Evolutionary conservation across 1,140 invertebrate species (phyloP).

Genomic region (Pseudomyrmex flavicornis): DNA sequence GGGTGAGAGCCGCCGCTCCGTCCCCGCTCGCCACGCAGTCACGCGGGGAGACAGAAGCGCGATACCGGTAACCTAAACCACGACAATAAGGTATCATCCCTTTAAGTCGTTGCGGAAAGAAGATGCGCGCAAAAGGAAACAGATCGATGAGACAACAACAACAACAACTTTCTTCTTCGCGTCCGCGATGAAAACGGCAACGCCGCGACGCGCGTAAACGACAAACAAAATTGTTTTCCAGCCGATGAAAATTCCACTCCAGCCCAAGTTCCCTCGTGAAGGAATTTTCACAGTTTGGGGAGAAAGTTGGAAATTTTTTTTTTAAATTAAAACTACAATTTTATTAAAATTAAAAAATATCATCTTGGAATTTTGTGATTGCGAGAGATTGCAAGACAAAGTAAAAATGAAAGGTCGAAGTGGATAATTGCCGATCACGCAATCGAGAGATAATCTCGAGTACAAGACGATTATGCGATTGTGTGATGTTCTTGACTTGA

Average conservation of each 20-base stretch:
- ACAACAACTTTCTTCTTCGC: neutral
- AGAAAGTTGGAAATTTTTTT: neutral
- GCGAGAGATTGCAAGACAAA: no score
- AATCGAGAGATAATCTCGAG: conserved; percentile 27
- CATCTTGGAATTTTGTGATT: no score
- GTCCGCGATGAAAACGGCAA: conserved; percentile 1
- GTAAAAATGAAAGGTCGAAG: no score
- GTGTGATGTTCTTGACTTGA: neutral
- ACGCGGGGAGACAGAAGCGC: conserved; percentile 22
- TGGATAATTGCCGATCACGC: neutral
- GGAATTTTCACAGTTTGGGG: neutral
- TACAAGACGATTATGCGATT: neutral
- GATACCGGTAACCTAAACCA: no score
- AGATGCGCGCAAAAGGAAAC: conserved; percentile 1
- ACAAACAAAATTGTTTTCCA: neutral
- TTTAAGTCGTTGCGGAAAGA: neutral
- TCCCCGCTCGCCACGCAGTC: neutral
- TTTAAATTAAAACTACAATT: neutral
- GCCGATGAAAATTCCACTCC: no score
- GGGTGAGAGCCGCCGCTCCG: conserved; percentile 8
- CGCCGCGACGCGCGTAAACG: neutral
- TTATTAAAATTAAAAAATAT: no score
- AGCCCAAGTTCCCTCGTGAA: neutral
- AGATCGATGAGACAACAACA: conserved; percentile 19
- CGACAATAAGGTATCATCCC: no score